Evolutionary conservation across 2,888 invertebrate genomes (phyloP), one percentile per base, ranked within the genome.

Genomic region (Cetonia aurata): DNA sequence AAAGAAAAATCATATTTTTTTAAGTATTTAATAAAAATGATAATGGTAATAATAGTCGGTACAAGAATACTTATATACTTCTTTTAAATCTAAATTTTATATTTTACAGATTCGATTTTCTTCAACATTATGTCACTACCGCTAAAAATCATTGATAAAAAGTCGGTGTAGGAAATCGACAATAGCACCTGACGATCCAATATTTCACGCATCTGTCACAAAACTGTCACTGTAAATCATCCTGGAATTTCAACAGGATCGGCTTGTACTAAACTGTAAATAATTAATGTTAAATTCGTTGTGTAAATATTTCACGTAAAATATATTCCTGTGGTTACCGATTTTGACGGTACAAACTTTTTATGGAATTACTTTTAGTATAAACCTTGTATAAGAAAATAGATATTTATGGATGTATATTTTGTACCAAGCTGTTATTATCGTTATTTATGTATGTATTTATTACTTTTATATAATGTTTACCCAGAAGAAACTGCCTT

Each of bases 111-210:
- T 71, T 68, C 71, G 25, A 59, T 68, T 52, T 68, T 68, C 71
- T 71, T 67, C 71, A 71, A 68, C 68, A 71, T 71, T 48, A 67
- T 68, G 62, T 71, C 71, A 71, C 67, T 71, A 56, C 71, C 71
- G 46, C 50, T 71, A 68, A 71, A 71, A 71, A 71, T 71, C 68
- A 68, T 71, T 62, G 71, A 71, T 68, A 71, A 68, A 62, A 68
- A 68, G 48, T 68, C 71, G 37, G 25, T 65, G 31, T 69, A 60
- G 60, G 31, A 33, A 55, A 33, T 50, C 50, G 50, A 17, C 19
- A 15, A 50, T 4, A 3, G 15, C 17, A 13, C 19, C 15, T 15
- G 15, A 17, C 50, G 13, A 50, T 15, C 17, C 10, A 17, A 15
- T 50, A 10, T 19, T 17, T 50, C 50, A 15, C 19, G 1, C 50